Evolutionary conservation across 2,888 invertebrate species (phyloP).

Genomic region (Eupithecia tripunctaria): DNA sequence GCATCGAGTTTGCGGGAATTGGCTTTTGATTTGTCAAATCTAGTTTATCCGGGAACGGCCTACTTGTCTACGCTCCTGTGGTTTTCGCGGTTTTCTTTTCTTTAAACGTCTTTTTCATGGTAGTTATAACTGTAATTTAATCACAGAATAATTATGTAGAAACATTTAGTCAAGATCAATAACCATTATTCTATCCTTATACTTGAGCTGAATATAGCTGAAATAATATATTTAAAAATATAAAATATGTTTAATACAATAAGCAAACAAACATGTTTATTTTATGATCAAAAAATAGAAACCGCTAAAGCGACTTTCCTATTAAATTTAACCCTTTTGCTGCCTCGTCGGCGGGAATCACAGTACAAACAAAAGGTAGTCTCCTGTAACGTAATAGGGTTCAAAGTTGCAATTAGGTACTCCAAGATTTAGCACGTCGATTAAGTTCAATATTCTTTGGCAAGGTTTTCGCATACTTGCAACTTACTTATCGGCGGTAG

Average conservation of each 20-base stretch:
- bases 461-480: slow-evolving; percentile 57
- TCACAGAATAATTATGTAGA: no score
- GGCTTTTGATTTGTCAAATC: not conserved
- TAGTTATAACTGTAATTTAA: not conserved
- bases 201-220: not conserved
- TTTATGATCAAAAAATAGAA: slow-evolving; percentile 1
- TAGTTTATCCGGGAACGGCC: not conserved
- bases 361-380: slow-evolving; percentile 26
- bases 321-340: slow-evolving; percentile 27
- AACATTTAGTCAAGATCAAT: not conserved
- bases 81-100: not conserved
- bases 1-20: not conserved
- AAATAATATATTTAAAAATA: not conserved
- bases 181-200: not conserved
- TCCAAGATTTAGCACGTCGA: slow-evolving; percentile 32
- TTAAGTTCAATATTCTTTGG: slow-evolving; percentile 38
- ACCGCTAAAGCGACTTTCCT: slow-evolving; percentile 18
- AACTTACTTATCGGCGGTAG: slow-evolving; percentile 70
- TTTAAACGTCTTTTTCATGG: not conserved
- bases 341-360: slow-evolving; percentile 21
- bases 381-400: slow-evolving; percentile 30
- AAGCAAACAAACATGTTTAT: not conserved
- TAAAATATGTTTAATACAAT: not conserved
- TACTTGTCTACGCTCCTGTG: not conserved
- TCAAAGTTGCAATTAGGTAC: slow-evolving; percentile 28